Base-by-base conservation (phyloP, 2,888 invertebrate species). In the Drosophila affinis region DNA sequence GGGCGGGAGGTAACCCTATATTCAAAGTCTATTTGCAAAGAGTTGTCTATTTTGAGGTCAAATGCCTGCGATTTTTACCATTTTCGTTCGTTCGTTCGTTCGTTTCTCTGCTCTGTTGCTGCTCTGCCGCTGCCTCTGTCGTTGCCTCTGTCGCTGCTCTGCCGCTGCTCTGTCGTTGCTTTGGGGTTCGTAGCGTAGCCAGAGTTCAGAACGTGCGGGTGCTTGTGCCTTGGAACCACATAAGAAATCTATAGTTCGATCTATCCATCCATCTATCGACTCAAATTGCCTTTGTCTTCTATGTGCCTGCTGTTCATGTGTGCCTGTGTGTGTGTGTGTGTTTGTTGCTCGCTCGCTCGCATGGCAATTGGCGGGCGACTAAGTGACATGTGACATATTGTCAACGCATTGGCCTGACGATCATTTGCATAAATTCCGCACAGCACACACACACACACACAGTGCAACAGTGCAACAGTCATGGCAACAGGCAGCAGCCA, bases 301-400 rank as follows among this genome's bases (percentile, higher is more conserved):
- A 9, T 27, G 34, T 39, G n/a, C 49, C 9, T 29, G n/a, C n/a
- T n/a, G n/a, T n/a, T n/a, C n/a, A n/a, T n/a, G 6, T 32, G 21
- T 69, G 55, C 46, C 12, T 69, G 6, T 32, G 21, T 64, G 51
- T 60, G 32, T 60, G 60, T 72, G 55, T 67, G 27, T 34, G 34
- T 34, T 0, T 34, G 14, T 39, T 29, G 29, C 29, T 29, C 29
- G 29, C 29, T 29, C 29, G 39, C 39, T 39, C 18, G 32, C 24
- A 61, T 68, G 72, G 78, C 80, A 75, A 80, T 81, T 81, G 78
- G 72, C 56, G 65, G 75, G 55, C 39, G 72, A 73, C 79, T 85
- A 87, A 84, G 84, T 88, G 88, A 88, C 89, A 89, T 89, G 89
- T 89, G 89, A 89, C 89, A 89, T 88, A 88, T 89, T 89, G 89